These are phyloP conservation scores for Eulemur rufifrons DNA, from an alignment of 2,113 vertebrate genomes.

Conservation along the genomic window DNA sequence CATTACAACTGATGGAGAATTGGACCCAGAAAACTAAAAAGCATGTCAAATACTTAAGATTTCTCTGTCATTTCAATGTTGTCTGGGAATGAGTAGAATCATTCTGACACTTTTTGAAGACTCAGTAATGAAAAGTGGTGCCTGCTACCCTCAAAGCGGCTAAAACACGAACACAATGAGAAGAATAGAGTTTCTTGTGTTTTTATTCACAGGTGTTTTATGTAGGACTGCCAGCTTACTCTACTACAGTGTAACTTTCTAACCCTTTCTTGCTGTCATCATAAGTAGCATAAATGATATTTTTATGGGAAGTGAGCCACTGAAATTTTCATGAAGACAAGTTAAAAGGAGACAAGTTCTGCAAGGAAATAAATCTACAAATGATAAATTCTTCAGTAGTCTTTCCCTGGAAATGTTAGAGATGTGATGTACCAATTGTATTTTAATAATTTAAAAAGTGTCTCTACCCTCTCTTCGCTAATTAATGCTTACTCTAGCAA, in stretches of 20 bases:
- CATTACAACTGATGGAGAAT: not conserved
- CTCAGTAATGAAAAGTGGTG: not conserved
- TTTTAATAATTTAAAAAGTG: conserved; percentile 56
- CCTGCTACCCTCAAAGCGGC: not conserved
- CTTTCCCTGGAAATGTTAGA: conserved; percentile 14
- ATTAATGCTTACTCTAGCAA: conserved; percentile 22
- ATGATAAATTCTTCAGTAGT: conserved; percentile 49
- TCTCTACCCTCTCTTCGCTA: conserved; percentile 22
- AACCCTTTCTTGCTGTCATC: conserved; percentile 35
- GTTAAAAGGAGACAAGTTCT: conserved; percentile 61
- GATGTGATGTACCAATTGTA: not conserved
- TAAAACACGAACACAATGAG: not conserved
- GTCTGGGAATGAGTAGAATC: not conserved
- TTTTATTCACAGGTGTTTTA: not conserved
- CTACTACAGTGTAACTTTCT: not conserved
- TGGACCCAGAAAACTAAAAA: not conserved
- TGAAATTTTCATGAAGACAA: conserved; percentile 67
- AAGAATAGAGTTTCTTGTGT: not conserved
- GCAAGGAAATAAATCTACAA: conserved; percentile 59
- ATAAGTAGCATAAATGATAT: conserved; percentile 36
- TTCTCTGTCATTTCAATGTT: not conserved
- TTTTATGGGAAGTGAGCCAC: conserved; percentile 43
- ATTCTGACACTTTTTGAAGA: not conserved
- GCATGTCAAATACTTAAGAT: not conserved
- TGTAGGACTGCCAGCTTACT: not conserved